These are phyloP conservation scores for Axinella damicornis DNA, from an alignment of 37 sponge, comb jelly and placozoan genomes.

Conservation along the genomic window DNA sequence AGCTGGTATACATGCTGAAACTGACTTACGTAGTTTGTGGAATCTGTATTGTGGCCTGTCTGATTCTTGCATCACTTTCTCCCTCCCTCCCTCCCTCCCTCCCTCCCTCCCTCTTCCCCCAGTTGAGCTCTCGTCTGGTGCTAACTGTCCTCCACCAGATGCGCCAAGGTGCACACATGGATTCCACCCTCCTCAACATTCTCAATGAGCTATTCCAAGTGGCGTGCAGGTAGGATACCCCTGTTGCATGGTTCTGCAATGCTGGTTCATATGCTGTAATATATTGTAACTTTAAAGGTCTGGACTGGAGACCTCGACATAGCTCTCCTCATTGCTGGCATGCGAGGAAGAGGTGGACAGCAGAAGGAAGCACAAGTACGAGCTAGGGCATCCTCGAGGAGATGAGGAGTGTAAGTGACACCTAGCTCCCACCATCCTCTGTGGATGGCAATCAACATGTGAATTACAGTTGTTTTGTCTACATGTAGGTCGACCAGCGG, in stretches of 20 bases:
- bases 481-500: slow-evolving; percentile 79
- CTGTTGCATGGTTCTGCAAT: no score
- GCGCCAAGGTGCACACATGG: background rate
- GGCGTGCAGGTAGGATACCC: no score
- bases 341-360: slow-evolving; percentile 38
- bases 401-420: slow-evolving; percentile 65
- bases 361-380: slow-evolving; percentile 57
- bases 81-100: background rate
- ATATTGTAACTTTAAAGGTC: background rate
- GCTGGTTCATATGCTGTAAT: no score
- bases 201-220: slow-evolving; percentile 48
- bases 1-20: slow-evolving; percentile 54
- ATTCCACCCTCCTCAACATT: slow-evolving; percentile 9
- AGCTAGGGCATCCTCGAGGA: slow-evolving; percentile 71
- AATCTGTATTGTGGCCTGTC: no score
- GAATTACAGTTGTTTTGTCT: no score
- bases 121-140: slow-evolving; percentile 62
- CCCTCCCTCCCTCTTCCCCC: background rate
- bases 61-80: background rate
- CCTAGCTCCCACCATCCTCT: no score
- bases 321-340: slow-evolving; percentile 38
- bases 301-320: slow-evolving; percentile 38
- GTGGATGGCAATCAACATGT: no score
- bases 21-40: no score
- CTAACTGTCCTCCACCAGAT: slow-evolving; percentile 45